Evolutionary conservation across 2,797 vertebrate genomes (phyloP), one percentile per base, ranked within the genome.

Genomic region (Brachyalestes nurse): DNA sequence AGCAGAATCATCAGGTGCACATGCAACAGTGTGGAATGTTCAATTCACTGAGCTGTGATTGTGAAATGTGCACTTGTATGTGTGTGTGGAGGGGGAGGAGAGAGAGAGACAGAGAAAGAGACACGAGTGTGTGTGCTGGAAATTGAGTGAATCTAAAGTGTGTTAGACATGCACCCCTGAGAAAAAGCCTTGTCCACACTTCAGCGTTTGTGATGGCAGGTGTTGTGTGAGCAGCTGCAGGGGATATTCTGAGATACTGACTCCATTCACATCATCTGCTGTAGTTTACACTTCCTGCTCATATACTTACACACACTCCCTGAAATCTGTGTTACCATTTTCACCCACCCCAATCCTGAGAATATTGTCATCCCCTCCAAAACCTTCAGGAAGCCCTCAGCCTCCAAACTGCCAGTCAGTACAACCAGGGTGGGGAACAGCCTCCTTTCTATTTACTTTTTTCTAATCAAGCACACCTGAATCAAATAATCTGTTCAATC

Each of bases 171-270:
- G 79, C 90, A 83, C 88, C 87, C 89, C 79, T 80, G 28, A 85
- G 86, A 90, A 84, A 88, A 86, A 85, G 83, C 79, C 89, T 86
- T 88, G 87, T 90, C 83, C 86, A 89, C 90, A 90, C 83, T 85
- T 88, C 88, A 89, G 87, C 75, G 16, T 53, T 87, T 86, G 86
- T 84, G 89, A 87, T 45, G 90, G 92, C 94, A 93, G 93, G 90
- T 93, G 93, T 89, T 92, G 88, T 89, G 85, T 85, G 58, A 83
- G 92, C 93, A 95, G 92, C 92, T 93, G 93, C 77, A 66, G 10
- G 34, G 64, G 78, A 84, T 79, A 81, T 83, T 81, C 72, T 49
- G 57, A 77, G 80, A 75, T 69, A 34, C 38, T 79, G 64, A 65
- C 21, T 45, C 53, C 61, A 71, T 38, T 42, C 28, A 64, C 16